These are phyloP conservation scores for Seladonia tumulorum DNA, from an alignment of 2,888 invertebrate genomes.

Conservation along the genomic window DNA sequence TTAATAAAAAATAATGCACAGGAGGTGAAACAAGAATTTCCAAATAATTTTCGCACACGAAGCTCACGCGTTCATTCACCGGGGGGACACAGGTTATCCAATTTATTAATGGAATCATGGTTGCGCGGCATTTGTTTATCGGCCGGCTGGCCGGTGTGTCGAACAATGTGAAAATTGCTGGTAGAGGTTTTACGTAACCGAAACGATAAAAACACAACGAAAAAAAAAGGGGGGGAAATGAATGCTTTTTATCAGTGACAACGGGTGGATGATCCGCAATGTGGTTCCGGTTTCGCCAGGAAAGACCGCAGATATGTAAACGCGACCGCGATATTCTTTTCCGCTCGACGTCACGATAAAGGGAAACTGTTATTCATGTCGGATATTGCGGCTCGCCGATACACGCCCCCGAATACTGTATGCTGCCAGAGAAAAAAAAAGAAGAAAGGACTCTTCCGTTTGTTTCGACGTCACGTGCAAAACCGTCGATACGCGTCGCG, in stretches of 20 bases:
- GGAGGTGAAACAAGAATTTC: too few relatives aligned
- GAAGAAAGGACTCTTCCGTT: not conserved
- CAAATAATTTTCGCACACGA: too few relatives aligned
- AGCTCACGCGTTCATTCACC: too few relatives aligned
- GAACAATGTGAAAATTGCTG: not conserved
- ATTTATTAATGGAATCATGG: not conserved
- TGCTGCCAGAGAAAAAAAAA: constrained; percentile 7
- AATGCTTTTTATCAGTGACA: constrained; percentile 23
- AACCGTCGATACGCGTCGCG: not conserved
- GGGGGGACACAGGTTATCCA: too few relatives aligned
- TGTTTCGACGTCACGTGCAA: not conserved
- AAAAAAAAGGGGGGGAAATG: not conserved
- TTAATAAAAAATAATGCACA: too few relatives aligned
- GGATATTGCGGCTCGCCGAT: constrained; percentile 33
- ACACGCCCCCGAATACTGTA: constrained; percentile 24
- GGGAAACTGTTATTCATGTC: constrained; percentile 45
- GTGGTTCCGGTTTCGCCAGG: constrained; percentile 48
- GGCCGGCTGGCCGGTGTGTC: not conserved
- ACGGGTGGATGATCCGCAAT: constrained; percentile 20
- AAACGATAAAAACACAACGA: not conserved
- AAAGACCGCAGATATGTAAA: constrained; percentile 21
- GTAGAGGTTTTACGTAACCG: not conserved
- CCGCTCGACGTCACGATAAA: constrained; percentile 46
- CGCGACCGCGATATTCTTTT: constrained; percentile 50
- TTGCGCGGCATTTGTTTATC: too few relatives aligned